A percentile compares a stretch with the other conserved stretches of the same genome.
phyloP scores from a whole-genome alignment of 2,113 vertebrate genomes.

The Pogona vitticeps region DNA sequence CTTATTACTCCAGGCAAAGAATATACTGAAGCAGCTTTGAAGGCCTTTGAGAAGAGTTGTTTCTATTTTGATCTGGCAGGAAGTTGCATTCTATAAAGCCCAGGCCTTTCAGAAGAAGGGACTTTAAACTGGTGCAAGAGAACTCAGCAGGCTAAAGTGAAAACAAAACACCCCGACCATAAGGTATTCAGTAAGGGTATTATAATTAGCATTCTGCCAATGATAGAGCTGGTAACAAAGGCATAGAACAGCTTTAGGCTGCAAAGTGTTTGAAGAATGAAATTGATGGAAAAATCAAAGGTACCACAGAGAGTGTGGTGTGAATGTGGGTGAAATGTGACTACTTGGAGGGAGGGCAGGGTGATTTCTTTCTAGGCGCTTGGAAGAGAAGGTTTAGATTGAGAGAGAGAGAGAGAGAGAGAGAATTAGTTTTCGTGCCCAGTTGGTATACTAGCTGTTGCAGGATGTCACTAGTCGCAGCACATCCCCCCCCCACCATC shows the following conservation, averaged over 20 bases:
- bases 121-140: neutral
- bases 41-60: neutral
- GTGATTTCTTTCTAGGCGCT: neutral
- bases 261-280: neutral
- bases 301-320: accelerated
- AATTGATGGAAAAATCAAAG: neutral
- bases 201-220: slow-evolving; percentile 4
- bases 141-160: neutral
- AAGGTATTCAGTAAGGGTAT: slow-evolving; percentile 14
- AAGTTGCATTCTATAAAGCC: neutral
- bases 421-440: neutral
- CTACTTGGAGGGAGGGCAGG: neutral
- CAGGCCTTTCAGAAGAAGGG: neutral
- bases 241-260: neutral
- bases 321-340: neutral
- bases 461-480: neutral
- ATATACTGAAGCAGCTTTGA: neutral
- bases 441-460: neutral
- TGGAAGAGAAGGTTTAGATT: neutral
- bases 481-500: neutral
- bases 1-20: neutral
- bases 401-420: neutral
- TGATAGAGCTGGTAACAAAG: neutral
- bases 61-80: neutral
- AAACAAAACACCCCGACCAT: neutral